phyloP scores from a whole-genome alignment of 2,113 vertebrate species.

The Salvelinus fontinalis region DNA sequence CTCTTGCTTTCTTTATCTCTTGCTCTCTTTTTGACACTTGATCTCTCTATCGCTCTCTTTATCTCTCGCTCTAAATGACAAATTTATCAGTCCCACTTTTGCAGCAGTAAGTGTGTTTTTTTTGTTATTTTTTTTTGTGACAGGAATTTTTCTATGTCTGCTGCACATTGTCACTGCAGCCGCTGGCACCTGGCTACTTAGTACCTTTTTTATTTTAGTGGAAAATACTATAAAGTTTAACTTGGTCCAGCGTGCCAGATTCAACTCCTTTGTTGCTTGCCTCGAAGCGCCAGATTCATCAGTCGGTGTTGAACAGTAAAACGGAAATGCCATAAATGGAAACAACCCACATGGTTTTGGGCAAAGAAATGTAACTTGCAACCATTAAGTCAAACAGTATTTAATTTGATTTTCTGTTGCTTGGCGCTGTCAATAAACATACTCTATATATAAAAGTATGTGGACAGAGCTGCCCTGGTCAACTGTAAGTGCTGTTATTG shows the following conservation, averaged over 20 bases:
- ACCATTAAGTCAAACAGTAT: constrained; percentile 16
- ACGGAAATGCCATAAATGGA: too few relatives aligned
- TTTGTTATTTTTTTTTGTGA: too few relatives aligned
- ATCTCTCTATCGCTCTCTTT: background rate
- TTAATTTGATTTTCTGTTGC: constrained; percentile 18
- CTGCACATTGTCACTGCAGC: constrained; percentile 15
- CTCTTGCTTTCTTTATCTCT: too few relatives aligned
- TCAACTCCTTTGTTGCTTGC: constrained; percentile 24
- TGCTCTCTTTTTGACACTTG: background rate
- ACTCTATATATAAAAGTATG: background rate
- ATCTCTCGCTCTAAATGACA: constrained; percentile 18
- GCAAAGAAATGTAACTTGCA: background rate
- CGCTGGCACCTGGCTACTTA: constrained; percentile 26
- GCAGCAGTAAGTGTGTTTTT: constrained; percentile 5
- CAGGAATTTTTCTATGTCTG: constrained; percentile 8
- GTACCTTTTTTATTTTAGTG: constrained; percentile 34
- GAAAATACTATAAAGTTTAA: constrained; percentile 39
- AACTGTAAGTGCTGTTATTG: too few relatives aligned
- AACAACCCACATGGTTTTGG: background rate
- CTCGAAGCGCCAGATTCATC: constrained; percentile 8
- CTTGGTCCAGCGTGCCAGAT: constrained; percentile 23
- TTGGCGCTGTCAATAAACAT: constrained; percentile 37
- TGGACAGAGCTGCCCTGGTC: too few relatives aligned
- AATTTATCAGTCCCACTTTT: constrained; percentile 15
- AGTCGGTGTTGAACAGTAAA: constrained; percentile 1